Conservation (phyloP, 1,140 invertebrate genomes). For the Vollenhovia emeryi region DNA sequence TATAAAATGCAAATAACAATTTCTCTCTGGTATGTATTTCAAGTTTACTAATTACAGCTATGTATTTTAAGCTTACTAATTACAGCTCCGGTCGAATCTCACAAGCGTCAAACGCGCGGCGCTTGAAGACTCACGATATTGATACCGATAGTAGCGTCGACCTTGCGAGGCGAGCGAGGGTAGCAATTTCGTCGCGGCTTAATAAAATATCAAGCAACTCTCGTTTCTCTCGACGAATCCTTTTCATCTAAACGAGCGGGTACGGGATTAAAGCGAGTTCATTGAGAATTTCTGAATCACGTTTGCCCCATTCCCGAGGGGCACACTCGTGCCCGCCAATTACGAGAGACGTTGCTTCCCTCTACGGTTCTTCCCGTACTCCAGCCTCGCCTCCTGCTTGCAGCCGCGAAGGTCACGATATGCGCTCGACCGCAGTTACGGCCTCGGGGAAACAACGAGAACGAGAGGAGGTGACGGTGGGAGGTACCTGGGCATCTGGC, state of each 20-base stretch:
- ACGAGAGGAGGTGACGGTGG: constrained; percentile 30
- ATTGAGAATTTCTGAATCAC: constrained; percentile 67
- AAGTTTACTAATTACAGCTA: constrained; percentile 2
- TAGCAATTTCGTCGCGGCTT: constrained; percentile 54
- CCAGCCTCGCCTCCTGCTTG: constrained; percentile 16
- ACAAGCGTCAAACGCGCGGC: background rate
- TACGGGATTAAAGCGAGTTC: constrained; percentile 46
- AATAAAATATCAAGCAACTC: constrained; percentile 56
- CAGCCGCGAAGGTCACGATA: constrained; percentile 55
- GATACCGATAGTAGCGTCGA: constrained; percentile 25
- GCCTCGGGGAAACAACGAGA: constrained; percentile 53
- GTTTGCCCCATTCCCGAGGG: constrained; percentile 61
- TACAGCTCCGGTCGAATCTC: background rate
- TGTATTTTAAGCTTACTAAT: constrained; percentile 11
- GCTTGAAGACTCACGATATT: constrained; percentile 22
- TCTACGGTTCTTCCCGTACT: constrained; percentile 49
- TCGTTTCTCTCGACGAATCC: constrained; percentile 12
- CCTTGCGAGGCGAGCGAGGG: constrained; percentile 16
- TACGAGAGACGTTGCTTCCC: constrained; percentile 59
- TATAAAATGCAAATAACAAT: background rate
- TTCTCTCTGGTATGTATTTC: background rate
- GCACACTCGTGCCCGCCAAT: constrained; percentile 64
- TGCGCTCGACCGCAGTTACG: constrained; percentile 36
- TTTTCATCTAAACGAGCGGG: constrained; percentile 50
- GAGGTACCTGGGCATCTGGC: constrained; percentile 32